A percentile compares a stretch with the other conserved stretches of the same genome.
These are phyloP conservation scores for Tillus elongatus DNA, from an alignment of 2,888 invertebrate genomes.

Conservation along the genomic window DNA sequence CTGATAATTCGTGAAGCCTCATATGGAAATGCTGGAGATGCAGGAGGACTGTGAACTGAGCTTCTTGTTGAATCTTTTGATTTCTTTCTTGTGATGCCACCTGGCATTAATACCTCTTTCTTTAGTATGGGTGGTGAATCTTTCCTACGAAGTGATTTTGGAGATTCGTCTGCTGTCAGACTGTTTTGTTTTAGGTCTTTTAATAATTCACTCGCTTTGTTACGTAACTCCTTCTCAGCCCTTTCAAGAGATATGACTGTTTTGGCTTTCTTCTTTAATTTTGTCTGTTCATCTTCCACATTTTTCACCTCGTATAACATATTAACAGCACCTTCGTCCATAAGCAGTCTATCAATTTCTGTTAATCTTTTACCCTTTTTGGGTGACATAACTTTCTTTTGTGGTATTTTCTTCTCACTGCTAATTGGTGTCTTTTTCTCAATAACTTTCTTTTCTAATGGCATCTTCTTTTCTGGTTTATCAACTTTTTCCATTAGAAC, in stretches of 20 bases:
- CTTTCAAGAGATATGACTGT: slow-evolving; percentile 32
- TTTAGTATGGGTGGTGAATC: slow-evolving; percentile 31
- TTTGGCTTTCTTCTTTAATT: slow-evolving; percentile 28
- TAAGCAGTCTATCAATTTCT: slow-evolving; percentile 68
- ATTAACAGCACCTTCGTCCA: slow-evolving; percentile 81
- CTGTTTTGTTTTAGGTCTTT: slow-evolving; percentile 35
- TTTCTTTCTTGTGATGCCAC: slow-evolving; percentile 33
- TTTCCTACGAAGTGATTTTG: slow-evolving; percentile 44
- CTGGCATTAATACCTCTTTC: slow-evolving; percentile 15
- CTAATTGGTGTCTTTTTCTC: slow-evolving; percentile 8
- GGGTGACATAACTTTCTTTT: slow-evolving; percentile 16
- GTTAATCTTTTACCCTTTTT: slow-evolving; percentile 38
- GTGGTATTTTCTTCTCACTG: slow-evolving; percentile 7
- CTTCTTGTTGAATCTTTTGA: slow-evolving; percentile 38
- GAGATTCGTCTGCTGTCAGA: slow-evolving; percentile 39
- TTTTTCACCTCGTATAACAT: slow-evolving; percentile 71
- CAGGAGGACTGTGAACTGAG: slow-evolving; percentile 41
- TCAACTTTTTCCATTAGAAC: slow-evolving; percentile 10
- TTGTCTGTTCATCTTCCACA: slow-evolving; percentile 32
- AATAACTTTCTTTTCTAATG: slow-evolving; percentile 6
- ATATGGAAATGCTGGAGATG: slow-evolving; percentile 54
- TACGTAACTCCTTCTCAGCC: slow-evolving; percentile 33
- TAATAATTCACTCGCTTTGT: slow-evolving; percentile 36
- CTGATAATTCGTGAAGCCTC: slow-evolving; percentile 75
- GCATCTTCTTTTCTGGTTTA: neutral